A percentile compares a stretch with the other conserved stretches of the same genome.
These are phyloP conservation scores for Druon quercuslanigerum DNA, from an alignment of 1,140 invertebrate species.

Conservation along the genomic window DNA sequence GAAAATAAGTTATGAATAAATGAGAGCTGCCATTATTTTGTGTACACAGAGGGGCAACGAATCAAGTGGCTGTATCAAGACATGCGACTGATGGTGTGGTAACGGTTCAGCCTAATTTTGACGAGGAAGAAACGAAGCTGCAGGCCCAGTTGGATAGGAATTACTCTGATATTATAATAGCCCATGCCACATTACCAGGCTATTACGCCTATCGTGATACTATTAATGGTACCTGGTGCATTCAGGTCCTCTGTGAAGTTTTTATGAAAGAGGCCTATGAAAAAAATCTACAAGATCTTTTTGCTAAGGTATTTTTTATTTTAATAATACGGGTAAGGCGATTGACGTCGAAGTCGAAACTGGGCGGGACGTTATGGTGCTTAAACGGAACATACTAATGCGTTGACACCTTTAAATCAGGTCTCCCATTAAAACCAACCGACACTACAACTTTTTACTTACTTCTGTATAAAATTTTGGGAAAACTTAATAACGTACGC, in stretches of 20 bases:
- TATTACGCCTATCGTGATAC: slow-evolving; percentile 81
- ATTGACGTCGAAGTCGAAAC: too few relatives aligned
- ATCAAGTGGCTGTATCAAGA: slow-evolving; percentile 47
- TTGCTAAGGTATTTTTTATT: slow-evolving; percentile 76
- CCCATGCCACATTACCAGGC: slow-evolving; percentile 81
- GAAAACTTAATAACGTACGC: too few relatives aligned
- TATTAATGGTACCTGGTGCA: slow-evolving; percentile 83
- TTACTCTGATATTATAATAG: slow-evolving; percentile 81
- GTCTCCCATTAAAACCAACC: too few relatives aligned
- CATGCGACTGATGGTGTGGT: slow-evolving; percentile 36
- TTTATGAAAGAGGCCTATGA: slow-evolving; percentile 83
- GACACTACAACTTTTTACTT: too few relatives aligned
- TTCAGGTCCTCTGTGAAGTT: slow-evolving; percentile 84
- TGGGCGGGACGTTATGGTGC: too few relatives aligned
- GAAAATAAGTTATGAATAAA: neutral
- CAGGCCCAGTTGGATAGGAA: slow-evolving; percentile 61
- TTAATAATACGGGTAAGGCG: neutral
- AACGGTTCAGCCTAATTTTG: neutral
- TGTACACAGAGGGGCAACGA: slow-evolving; percentile 38
- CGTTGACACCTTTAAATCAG: too few relatives aligned
- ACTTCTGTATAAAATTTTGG: too few relatives aligned
- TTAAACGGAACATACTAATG: too few relatives aligned
- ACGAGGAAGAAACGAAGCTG: slow-evolving; percentile 24
- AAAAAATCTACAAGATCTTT: slow-evolving; percentile 80
- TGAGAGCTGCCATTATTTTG: slow-evolving; percentile 5